Evolutionary conservation across 2,888 invertebrate species (phyloP).

Genomic region (Drosophila basisetae): DNA sequence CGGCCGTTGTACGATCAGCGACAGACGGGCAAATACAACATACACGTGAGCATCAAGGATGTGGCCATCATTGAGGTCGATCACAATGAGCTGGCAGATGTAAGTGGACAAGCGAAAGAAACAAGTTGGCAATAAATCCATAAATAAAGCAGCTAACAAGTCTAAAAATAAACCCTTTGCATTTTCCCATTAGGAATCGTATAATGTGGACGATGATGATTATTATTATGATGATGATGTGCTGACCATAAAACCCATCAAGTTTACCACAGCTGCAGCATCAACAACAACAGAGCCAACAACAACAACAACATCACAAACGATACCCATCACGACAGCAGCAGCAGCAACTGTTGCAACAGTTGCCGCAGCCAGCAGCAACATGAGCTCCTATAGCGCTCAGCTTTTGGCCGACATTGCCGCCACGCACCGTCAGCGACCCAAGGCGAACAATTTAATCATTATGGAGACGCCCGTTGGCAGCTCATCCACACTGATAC

Average conservation of each 20-base stretch:
- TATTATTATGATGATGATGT: slow-evolving; percentile 85
- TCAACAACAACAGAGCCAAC: slow-evolving; percentile 8
- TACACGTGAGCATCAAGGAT: slow-evolving; percentile 92
- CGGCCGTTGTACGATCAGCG: slow-evolving; percentile 88
- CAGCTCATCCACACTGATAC: slow-evolving; percentile 35
- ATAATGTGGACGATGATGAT: slow-evolving; percentile 77
- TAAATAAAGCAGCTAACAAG: slow-evolving; percentile 32
- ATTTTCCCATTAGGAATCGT: slow-evolving; percentile 84
- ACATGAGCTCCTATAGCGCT: slow-evolving; percentile 55
- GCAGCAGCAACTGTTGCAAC: slow-evolving; percentile 7
- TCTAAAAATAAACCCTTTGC: slow-evolving; percentile 71
- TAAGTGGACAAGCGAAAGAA: slow-evolving; percentile 55
- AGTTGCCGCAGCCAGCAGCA: slow-evolving; percentile 30
- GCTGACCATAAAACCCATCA: slow-evolving; percentile 83
- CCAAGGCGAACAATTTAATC: slow-evolving; percentile 61
- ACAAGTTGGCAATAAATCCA: slow-evolving; percentile 16
- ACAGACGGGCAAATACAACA: slow-evolving; percentile 92
- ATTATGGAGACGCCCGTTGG: slow-evolving; percentile 60
- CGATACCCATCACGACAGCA: neutral
- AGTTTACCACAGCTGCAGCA: slow-evolving; percentile 48
- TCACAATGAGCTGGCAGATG: slow-evolving; percentile 81
- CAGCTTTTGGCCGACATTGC: slow-evolving; percentile 71
- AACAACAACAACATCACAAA: slow-evolving; percentile 3
- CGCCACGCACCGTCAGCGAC: slow-evolving; percentile 48
- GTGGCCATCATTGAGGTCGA: slow-evolving; percentile 89